Evolutionary conservation across 2,113 vertebrate species (phyloP).

Genomic region (Nibea albiflora): DNA sequence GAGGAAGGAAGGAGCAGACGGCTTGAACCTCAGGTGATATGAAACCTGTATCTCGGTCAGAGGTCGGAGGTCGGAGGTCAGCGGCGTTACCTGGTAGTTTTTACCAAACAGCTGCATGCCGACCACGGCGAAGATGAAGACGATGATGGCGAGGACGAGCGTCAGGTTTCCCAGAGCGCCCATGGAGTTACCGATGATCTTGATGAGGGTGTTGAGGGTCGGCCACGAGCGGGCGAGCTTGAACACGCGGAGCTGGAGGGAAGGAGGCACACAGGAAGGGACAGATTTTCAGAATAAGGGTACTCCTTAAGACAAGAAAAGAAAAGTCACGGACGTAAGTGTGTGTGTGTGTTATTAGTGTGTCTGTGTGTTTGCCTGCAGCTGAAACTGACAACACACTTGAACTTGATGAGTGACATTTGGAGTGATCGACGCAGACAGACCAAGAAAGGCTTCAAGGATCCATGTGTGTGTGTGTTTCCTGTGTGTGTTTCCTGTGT

Average conservation of each 20-base stretch:
- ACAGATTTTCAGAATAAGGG: not conserved
- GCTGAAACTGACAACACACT: conserved; percentile 9
- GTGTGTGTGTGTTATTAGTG: not conserved
- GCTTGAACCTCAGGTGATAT: too few species aligned
- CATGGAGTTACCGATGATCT: conserved; percentile 98
- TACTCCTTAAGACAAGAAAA: not conserved
- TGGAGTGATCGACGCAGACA: conserved; percentile 26
- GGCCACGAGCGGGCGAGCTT: conserved; percentile 98
- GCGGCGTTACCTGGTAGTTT: conserved; percentile 84
- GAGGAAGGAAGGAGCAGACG: not conserved
- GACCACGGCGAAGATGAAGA: conserved; percentile 98
- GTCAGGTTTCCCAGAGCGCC: conserved; percentile 97
- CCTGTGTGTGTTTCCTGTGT: not conserved
- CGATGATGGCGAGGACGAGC: conserved; percentile 96
- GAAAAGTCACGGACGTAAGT: not conserved
- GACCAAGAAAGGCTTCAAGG: conserved; percentile 19
- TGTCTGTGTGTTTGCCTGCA: conserved; percentile 1
- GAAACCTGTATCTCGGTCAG: not conserved
- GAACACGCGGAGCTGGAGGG: conserved; percentile 92
- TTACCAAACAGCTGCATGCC: conserved; percentile 99
- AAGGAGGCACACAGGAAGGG: not conserved
- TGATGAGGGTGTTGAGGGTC: conserved; percentile 96
- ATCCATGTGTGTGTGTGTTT: not conserved
- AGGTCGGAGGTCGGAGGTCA: not conserved
- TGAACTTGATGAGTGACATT: conserved; percentile 27